A percentile compares a stretch with the other conserved stretches of the same genome.
Conservation (phyloP, 2,888 invertebrate species). For the Galerucella pusilla region DNA sequence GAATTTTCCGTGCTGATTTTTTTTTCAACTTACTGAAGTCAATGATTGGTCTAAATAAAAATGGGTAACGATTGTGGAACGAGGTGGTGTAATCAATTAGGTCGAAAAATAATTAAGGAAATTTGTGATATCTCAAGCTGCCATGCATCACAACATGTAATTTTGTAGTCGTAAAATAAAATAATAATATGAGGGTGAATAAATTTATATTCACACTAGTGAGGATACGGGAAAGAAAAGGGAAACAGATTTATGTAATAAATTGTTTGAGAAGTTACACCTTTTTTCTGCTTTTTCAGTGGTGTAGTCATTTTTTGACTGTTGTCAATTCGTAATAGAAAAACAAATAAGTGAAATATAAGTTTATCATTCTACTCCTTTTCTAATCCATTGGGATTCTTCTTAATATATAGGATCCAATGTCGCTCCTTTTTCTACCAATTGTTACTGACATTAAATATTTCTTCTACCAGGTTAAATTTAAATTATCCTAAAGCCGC, state of each 20-base stretch:
- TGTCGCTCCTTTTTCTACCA: too few species aligned
- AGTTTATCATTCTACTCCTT: too few species aligned
- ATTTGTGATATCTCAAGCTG: slow-evolving; percentile 49
- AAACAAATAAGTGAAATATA: too few species aligned
- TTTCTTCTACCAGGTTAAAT: too few species aligned
- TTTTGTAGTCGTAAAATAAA: slow-evolving; percentile 49
- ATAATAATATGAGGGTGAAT: slow-evolving; percentile 50
- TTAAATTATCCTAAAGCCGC: too few species aligned
- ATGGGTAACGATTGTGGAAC: slow-evolving; percentile 15
- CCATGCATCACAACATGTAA: slow-evolving; percentile 51
- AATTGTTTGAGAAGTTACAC: slow-evolving; percentile 39
- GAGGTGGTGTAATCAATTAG: slow-evolving; percentile 49
- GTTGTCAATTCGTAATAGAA: background rate
- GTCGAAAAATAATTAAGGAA: slow-evolving; percentile 45
- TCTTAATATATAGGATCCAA: too few species aligned
- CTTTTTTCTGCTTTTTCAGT: slow-evolving; percentile 31
- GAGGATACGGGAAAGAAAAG: slow-evolving; percentile 37
- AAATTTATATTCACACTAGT: slow-evolving; percentile 47
- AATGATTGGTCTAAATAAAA: slow-evolving; percentile 11
- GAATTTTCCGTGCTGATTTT: background rate
- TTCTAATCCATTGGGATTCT: too few species aligned
- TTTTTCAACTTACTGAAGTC: background rate
- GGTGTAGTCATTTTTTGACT: slow-evolving; percentile 5
- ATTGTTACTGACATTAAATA: too few species aligned
- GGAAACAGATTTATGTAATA: slow-evolving; percentile 45